Evolutionary conservation across 1,140 invertebrate species (phyloP), one percentile per base, ranked within the genome.

Genomic region (Drosophila prosaltans): DNA sequence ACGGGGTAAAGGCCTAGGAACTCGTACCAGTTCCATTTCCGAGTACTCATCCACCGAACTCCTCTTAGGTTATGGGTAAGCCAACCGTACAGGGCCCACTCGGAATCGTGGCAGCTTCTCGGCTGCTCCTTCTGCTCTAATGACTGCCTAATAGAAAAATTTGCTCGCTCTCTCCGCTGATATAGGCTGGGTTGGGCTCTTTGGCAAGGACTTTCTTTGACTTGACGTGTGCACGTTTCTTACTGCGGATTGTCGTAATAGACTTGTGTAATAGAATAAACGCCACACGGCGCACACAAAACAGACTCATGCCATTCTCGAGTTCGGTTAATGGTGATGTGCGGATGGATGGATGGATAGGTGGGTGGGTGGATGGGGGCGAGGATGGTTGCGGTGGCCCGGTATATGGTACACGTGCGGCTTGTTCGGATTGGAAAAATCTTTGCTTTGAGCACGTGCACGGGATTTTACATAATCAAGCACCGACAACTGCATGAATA

Each of bases 221-320:
- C 83, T 88, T 74, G 70, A 83, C 54, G 80, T 68, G 80, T 77
- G 70, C 83, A 88, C 75, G 80, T 74, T 88, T 78, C 80, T 80
- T 80, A 72, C 63, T 57, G 9, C 69, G 65, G 76, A 82, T 88
- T 86, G 73, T 82, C 76, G 80, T 86, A 89, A 89, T 89, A 89
- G 81, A 90, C 81, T 89, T 90, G 84, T 89, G 85, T 89, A 89
- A 89, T 89, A 90, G 78, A 89, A 89, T 89, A 89, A 84, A 89
- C 81, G 84, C 74, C 80, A 83, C 77, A 81, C 80, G 77, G 74
- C 77, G 74, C 77, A 55, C 78, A 36, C 32, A 36, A 82, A 83
- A 67, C 73, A 80, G 79, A 85, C 84, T 84, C 84, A 77, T 64
- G 72, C 51, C 48, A 80, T 70, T 73, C 66, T 70, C 16, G 54